Evolutionary conservation across 1,140 invertebrate genomes (phyloP).

Genomic region (Hydropsyche tenuis): DNA sequence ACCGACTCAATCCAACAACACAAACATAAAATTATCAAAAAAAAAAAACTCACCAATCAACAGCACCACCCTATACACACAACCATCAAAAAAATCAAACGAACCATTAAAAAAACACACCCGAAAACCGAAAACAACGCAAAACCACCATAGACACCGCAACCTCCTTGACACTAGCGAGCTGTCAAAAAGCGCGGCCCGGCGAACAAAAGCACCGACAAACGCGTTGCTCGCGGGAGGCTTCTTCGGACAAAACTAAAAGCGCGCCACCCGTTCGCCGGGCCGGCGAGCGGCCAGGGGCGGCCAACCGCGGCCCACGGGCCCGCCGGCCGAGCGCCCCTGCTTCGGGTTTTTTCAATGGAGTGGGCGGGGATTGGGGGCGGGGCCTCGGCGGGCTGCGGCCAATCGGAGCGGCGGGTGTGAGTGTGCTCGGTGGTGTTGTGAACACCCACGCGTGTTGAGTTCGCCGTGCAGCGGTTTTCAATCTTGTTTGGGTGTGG

Average conservation of each 20-base stretch:
- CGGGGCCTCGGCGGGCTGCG: not conserved
- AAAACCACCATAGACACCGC: too few species aligned
- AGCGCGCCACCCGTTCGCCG: not conserved
- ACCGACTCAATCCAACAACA: too few species aligned
- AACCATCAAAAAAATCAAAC: too few species aligned
- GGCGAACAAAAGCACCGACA: slow-evolving; percentile 4
- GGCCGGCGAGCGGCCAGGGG: slow-evolving; percentile 10
- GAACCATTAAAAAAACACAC: too few species aligned
- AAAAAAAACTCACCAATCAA: too few species aligned
- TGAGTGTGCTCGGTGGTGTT: not conserved
- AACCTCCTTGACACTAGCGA: not conserved
- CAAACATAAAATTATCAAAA: too few species aligned
- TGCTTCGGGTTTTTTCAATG: slow-evolving; percentile 18
- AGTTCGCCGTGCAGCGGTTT: not conserved
- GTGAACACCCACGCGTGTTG: slow-evolving; percentile 3
- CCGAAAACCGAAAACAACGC: too few species aligned
- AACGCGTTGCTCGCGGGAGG: slow-evolving; percentile 34
- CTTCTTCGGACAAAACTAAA: slow-evolving; percentile 46
- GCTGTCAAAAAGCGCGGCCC: slow-evolving; percentile 15
- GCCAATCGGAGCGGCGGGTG: slow-evolving; percentile 9
- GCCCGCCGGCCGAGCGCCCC: not conserved
- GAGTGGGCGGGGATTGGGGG: slow-evolving; percentile 25
- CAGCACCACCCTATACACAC: too few species aligned
- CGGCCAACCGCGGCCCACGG: slow-evolving; percentile 28
- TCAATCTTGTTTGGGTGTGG: not conserved